These are phyloP conservation scores for Isotomurus palustris DNA, from an alignment of 2,888 invertebrate genomes.

Conservation along the genomic window DNA sequence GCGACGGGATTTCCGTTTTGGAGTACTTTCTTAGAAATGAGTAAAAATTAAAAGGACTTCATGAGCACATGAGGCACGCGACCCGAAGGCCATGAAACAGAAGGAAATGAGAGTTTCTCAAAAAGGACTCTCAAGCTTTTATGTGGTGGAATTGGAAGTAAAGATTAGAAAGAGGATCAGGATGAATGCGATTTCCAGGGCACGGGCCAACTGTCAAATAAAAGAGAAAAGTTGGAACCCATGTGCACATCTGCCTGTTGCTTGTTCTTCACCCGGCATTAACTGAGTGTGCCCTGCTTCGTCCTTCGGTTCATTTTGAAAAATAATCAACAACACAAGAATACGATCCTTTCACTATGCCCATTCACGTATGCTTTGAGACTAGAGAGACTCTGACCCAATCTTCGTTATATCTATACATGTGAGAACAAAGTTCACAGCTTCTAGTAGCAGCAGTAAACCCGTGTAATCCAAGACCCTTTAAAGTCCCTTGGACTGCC, in stretches of 20 bases:
- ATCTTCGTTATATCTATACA: not conserved
- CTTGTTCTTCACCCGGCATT: not conserved
- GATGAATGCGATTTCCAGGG: too few species aligned
- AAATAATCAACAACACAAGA: not conserved
- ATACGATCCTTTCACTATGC: not conserved
- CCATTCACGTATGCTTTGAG: not conserved
- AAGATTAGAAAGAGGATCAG: not conserved
- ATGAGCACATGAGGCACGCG: conserved; percentile 5
- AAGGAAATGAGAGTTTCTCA: not conserved
- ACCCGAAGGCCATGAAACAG: conserved; percentile 5
- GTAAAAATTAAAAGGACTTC: conserved; percentile 3
- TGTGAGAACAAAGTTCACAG: not conserved
- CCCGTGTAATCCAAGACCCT: too few species aligned
- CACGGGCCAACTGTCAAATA: conserved; percentile 7
- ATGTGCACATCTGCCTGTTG: conserved; percentile 7
- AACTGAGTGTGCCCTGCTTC: not conserved
- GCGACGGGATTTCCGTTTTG: conserved; percentile 2
- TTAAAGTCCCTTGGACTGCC: conserved; percentile 1
- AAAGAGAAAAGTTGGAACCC: not conserved
- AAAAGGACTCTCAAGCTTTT: not conserved
- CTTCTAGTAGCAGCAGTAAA: not conserved
- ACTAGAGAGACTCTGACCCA: too few species aligned
- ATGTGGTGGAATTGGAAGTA: not conserved
- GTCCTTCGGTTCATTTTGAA: conserved; percentile 4
- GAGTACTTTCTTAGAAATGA: not conserved